Conservation (phyloP, 2,113 vertebrate species). For the Saiga tatarica region DNA sequence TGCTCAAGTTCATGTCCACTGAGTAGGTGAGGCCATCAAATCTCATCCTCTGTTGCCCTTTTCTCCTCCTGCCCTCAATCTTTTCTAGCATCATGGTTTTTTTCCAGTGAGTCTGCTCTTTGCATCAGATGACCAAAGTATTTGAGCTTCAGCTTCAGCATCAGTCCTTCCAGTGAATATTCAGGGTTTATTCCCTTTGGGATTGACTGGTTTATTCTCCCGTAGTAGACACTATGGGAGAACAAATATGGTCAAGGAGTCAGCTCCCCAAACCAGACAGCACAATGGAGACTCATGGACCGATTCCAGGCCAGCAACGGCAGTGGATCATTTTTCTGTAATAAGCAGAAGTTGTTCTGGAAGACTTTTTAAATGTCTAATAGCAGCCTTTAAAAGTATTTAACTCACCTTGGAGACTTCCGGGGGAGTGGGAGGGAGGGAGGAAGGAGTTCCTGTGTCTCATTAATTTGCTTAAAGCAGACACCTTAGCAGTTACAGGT, state of each 20-base stretch:
- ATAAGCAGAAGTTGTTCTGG: neutral
- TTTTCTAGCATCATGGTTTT: neutral
- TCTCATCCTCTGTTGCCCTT: neutral
- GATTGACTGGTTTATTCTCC: neutral
- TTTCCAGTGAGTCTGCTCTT: neutral
- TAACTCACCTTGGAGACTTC: neutral
- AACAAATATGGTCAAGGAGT: conserved; percentile 25
- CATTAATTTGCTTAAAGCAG: neutral
- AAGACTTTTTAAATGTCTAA: neutral
- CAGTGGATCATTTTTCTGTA: neutral
- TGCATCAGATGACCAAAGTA: neutral
- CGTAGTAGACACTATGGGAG: neutral
- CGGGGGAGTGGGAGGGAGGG: neutral
- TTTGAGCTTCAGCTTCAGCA: neutral
- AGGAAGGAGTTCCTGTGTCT: neutral
- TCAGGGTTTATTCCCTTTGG: neutral
- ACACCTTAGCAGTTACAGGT: neutral
- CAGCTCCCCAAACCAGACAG: neutral
- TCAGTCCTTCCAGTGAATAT: neutral
- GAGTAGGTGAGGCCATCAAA: neutral
- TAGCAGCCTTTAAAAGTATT: neutral
- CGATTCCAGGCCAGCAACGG: neutral
- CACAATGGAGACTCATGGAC: neutral
- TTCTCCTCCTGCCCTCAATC: neutral
- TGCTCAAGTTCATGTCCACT: neutral